Evolutionary conservation across 2,888 invertebrate species (phyloP), one percentile per base, ranked within the genome.

Genomic region (Eupithecia pulchellata): DNA sequence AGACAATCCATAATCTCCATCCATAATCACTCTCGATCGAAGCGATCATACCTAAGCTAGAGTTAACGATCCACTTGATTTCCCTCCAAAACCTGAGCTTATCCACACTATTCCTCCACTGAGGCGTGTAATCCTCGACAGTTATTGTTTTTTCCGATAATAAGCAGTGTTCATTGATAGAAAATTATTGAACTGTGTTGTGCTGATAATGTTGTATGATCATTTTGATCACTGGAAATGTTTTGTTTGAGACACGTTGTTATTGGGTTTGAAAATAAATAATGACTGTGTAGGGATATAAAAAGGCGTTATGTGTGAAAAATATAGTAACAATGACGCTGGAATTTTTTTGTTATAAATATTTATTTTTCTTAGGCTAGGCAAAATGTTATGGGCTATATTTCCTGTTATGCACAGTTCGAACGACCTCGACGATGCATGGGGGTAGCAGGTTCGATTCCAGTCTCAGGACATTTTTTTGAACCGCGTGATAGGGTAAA

Each of bases 91-190:
- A 25, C 14, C 36, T 5, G 25, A 52, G 63, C 68, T 3, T 55
- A 55, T 72, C 92, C 89, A 81, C 77, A 83, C 29, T 74, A 81
- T 76, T 66, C 83, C 78, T 39, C 73, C 78, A 74, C 77, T 57
- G 67, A 69, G 79, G 78, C 78, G 83, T 89, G 88, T 90, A 89
- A 90, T 89, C 89, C 86, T 78, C 75, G 84, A 86, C 88, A 88
- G 89, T 91, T 91, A 91, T 93, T 93, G 90, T 92, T 92, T 92
- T 92, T 91, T 90, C 84, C 82, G 81, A 85, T 93, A 93, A 93
- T 93, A 92, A 92, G 89, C 87, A 89, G 87, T 77, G 87, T 89
- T 89, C 91, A 91, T 91, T 92, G 92, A 91, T 92, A 91, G 89
- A 85, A 91, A 93, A 92, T 92, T 92, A 92, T 91, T 89, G 93